Evolutionary conservation across 2,888 invertebrate species (phyloP).

Genomic region (Drosophila lacicola): DNA sequence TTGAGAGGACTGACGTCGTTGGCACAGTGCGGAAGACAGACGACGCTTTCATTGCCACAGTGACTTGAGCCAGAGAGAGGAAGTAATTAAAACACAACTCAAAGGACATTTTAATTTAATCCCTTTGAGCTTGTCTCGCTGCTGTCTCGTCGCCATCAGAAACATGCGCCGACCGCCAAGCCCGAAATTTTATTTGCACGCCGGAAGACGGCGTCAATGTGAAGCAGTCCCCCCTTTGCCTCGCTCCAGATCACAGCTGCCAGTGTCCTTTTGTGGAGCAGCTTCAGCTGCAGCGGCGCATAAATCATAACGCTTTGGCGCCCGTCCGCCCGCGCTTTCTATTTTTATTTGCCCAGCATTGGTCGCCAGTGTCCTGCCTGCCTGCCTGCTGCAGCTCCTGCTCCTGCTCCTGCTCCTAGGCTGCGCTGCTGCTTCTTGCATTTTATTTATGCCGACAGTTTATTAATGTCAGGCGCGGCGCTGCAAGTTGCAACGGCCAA

Average conservation of each 20-base stretch:
- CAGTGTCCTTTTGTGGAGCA: too few relatives aligned
- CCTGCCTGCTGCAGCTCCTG: constrained; percentile 5
- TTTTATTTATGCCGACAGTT: constrained; percentile 82
- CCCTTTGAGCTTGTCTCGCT: constrained; percentile 81
- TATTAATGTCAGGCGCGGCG: constrained; percentile 72
- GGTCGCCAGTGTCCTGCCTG: constrained; percentile 45
- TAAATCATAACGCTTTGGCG: constrained; percentile 76
- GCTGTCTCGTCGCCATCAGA: constrained; percentile 82
- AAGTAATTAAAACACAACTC: constrained; percentile 81
- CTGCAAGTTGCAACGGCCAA: constrained; percentile 28
- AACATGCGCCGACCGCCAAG: constrained; percentile 68
- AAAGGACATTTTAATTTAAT: constrained; percentile 82
- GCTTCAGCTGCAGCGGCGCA: constrained; percentile 35
- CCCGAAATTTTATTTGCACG: constrained; percentile 61
- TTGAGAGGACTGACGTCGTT: constrained; percentile 28
- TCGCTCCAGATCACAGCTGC: too few relatives aligned
- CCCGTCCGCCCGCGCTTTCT: constrained; percentile 8
- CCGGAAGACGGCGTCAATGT: constrained; percentile 39
- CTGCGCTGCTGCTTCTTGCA: constrained; percentile 37
- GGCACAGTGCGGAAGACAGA: constrained; percentile 31
- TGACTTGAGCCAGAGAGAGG: constrained; percentile 52
- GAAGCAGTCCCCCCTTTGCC: constrained; percentile 2
- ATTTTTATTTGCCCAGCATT: constrained; percentile 50
- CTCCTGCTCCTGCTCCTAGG: too few relatives aligned
- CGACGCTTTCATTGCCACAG: constrained; percentile 48